These are phyloP conservation scores for Pristionchus exspectatus DNA, from an alignment of 2,888 invertebrate species.

Conservation along the genomic window DNA sequence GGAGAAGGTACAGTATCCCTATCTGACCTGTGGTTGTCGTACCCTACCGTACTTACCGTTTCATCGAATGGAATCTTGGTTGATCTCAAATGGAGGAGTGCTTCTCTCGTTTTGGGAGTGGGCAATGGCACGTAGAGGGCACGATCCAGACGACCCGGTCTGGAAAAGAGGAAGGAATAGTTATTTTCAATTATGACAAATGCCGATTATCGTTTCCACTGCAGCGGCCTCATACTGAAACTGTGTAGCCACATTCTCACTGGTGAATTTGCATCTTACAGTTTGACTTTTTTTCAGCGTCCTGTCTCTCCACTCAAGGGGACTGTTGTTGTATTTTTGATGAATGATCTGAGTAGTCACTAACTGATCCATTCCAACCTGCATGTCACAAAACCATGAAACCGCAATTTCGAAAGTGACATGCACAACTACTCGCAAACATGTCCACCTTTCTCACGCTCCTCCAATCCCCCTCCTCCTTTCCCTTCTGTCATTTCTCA, in stretches of 20 bases:
- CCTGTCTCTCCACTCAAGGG: no score
- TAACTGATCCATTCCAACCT: no score
- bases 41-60: not conserved
- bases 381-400: no score
- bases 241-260: not conserved
- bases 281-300: no score
- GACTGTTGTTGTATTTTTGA: no score
- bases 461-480: not conserved
- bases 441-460: not conserved
- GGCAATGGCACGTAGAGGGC: conserved; percentile 95
- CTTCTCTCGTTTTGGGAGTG: conserved; percentile 86
- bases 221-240: not conserved
- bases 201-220: not conserved
- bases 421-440: no score
- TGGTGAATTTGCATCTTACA: not conserved
- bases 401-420: no score
- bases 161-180: not conserved
- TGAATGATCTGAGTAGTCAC: no score
- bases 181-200: not conserved
- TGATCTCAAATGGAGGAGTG: conserved; percentile 87
- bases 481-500: conserved; percentile 78
- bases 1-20: not conserved
- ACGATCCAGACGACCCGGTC: conserved; percentile 87
- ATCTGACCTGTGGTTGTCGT: not conserved
- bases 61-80: conserved; percentile 56